These are phyloP conservation scores for Dromas ardeola DNA, from an alignment of 2,113 vertebrate species.

Conservation along the genomic window DNA sequence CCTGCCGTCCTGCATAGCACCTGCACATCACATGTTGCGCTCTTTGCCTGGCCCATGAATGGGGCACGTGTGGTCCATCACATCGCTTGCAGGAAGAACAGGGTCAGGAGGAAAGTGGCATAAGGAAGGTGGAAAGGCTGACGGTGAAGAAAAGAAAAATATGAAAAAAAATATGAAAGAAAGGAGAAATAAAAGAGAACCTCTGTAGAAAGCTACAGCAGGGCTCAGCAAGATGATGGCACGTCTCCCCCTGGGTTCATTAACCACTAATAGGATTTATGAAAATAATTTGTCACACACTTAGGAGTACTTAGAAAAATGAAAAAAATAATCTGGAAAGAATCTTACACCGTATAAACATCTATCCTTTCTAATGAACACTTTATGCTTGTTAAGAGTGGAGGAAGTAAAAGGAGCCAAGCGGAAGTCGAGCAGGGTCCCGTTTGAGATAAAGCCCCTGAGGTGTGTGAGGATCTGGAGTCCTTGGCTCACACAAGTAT, in stretches of 20 bases:
- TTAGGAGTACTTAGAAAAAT: background rate
- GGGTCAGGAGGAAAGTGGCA: background rate
- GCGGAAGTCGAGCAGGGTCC: rapidly evolving
- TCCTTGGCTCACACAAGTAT: background rate
- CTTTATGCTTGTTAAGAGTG: background rate
- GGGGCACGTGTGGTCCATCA: too few species aligned
- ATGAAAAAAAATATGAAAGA: background rate
- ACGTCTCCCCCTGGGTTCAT: background rate
- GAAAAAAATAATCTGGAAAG: background rate
- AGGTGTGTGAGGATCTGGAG: background rate
- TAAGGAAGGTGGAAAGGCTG: background rate
- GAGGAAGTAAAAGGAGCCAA: background rate
- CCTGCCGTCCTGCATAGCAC: background rate
- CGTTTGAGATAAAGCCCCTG: background rate
- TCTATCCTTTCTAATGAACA: background rate
- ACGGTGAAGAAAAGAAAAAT: background rate
- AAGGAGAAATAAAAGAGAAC: background rate
- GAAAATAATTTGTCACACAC: background rate
- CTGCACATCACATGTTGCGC: background rate
- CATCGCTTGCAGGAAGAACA: background rate
- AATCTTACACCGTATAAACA: background rate
- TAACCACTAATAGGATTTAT: background rate
- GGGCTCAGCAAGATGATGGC: background rate
- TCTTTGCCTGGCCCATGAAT: background rate
- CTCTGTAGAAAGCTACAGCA: background rate